Base-by-base conservation (phyloP, 2,113 vertebrate species). In the Picathartes gymnocephalus region DNA sequence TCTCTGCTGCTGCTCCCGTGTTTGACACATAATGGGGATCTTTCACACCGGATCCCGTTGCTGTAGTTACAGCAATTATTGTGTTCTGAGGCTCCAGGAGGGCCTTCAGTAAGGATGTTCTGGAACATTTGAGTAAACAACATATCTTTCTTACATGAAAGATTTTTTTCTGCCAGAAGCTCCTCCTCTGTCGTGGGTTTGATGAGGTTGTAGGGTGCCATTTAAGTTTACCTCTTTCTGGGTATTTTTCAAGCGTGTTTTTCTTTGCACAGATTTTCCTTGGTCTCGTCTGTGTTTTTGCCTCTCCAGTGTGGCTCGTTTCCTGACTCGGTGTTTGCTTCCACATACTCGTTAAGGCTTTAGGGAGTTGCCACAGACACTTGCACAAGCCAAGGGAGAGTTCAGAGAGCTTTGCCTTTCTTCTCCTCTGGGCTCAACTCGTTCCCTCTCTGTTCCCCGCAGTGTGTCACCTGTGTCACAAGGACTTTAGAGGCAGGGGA, bases 1-100 rank as follows among this genome's bases (percentile, higher is more conserved):
- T 95, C 83, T 81, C 80, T 82, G 72, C 76, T 82, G 73, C 83
- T 79, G 31, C 57, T 91, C 7, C 64, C 69, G 24, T 82, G 82
- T 81, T 68, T 92, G 61, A 57, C 51, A 81, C 78, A 79, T 81
- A 93, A 84, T 45, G 89, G 77, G 90, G 74, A 76, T 92, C 73
- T 91, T 95, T 93, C 88, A 84, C 71, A 84, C 70, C 21, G 7
- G 86, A 82, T 64, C 84, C 20, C 42, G 95, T 95, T 95, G 95
- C 94, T 95, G 86, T 96, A 95, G 92, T 96, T 94, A 96, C 93
- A 95, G 93, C 92, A 95, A 35, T 95, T 94, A 88, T 53, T 94
- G 64, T 96, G 86, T 94, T 92, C 92, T 84, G 62, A 45, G 74
- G 86, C 91, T 96, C 78, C 61, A 61, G 79, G 82, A 87, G 56